These are phyloP conservation scores for Etheostoma perlongum DNA, from an alignment of 2,797 vertebrate species.

Conservation along the genomic window DNA sequence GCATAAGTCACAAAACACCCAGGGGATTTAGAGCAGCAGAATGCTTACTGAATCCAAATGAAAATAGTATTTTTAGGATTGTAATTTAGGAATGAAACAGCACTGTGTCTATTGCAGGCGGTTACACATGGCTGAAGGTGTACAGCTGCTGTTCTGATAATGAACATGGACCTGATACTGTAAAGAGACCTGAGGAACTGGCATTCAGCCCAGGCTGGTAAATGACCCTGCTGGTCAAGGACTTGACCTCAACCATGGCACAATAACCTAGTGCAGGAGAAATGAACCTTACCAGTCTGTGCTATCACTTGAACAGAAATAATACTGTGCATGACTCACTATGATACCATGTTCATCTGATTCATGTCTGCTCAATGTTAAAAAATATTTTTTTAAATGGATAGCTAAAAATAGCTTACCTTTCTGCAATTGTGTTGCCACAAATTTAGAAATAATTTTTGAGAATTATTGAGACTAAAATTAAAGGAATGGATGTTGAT, in stretches of 20 bases:
- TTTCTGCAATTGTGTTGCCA: no score
- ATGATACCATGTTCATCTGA: neutral
- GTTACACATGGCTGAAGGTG: slow-evolving; percentile 21
- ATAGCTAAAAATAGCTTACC: no score
- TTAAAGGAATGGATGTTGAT: no score
- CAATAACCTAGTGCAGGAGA: slow-evolving; percentile 12
- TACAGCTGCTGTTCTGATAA: slow-evolving; percentile 39
- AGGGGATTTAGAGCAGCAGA: neutral
- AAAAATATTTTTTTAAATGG: no score
- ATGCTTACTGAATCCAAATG: neutral
- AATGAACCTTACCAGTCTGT: neutral
- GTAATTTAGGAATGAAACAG: slow-evolving; percentile 6
- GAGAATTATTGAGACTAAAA: no score
- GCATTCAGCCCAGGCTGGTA: slow-evolving; percentile 37
- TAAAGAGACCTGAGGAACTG: slow-evolving; percentile 48
- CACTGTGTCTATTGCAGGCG: slow-evolving; percentile 18
- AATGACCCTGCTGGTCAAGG: neutral
- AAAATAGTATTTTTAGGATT: neutral
- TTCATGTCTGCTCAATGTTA: no score
- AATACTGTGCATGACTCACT: neutral
- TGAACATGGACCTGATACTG: slow-evolving; percentile 43
- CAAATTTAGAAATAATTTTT: no score
- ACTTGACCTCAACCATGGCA: neutral
- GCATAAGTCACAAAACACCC: neutral
- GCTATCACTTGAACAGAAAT: neutral